Percentiles rank a stretch among this genome's conserved stretches.
Conservation (phyloP, 2,888 invertebrate species). For the Acleris cristana region DNA sequence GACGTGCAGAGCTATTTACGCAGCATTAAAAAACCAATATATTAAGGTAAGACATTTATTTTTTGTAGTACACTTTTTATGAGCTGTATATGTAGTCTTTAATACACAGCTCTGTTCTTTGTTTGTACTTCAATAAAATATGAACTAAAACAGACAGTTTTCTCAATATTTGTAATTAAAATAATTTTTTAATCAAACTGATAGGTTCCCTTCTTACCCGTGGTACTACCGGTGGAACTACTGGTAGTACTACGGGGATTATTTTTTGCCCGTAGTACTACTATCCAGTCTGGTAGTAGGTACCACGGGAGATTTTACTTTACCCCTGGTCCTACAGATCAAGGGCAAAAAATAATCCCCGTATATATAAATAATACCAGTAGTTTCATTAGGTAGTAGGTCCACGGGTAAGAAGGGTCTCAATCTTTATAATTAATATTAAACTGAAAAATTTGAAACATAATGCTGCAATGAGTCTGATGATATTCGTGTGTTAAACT, state of each 20-base stretch:
- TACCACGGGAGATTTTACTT: slow-evolving; percentile 5
- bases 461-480: slow-evolving; percentile 9
- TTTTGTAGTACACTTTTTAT: slow-evolving; percentile 15
- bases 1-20: slow-evolving; percentile 19
- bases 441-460: slow-evolving; percentile 13
- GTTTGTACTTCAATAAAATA: slow-evolving; percentile 12
- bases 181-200: slow-evolving; percentile 5
- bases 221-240: no score
- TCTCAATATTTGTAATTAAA: slow-evolving; percentile 5
- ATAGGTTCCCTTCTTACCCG: slow-evolving; percentile 9
- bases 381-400: background rate
- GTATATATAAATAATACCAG: slow-evolving; percentile 7
- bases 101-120: slow-evolving; percentile 9
- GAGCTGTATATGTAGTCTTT: slow-evolving; percentile 11
- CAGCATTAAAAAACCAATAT: slow-evolving; percentile 21
- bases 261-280: slow-evolving; percentile 14
- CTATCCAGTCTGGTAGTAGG: slow-evolving; percentile 8
- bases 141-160: slow-evolving; percentile 13
- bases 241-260: no score
- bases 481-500: slow-evolving; percentile 4
- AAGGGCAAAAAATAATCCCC: slow-evolving; percentile 7
- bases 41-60: slow-evolving; percentile 18
- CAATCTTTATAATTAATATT: slow-evolving; percentile 6
- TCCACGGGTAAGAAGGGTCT: background rate
- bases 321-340: slow-evolving; percentile 5